Percentiles rank a stretch among this genome's conserved stretches.
These are phyloP conservation scores for Ibidorhyncha struthersii DNA, from an alignment of 2,113 vertebrate genomes.

Conservation along the genomic window DNA sequence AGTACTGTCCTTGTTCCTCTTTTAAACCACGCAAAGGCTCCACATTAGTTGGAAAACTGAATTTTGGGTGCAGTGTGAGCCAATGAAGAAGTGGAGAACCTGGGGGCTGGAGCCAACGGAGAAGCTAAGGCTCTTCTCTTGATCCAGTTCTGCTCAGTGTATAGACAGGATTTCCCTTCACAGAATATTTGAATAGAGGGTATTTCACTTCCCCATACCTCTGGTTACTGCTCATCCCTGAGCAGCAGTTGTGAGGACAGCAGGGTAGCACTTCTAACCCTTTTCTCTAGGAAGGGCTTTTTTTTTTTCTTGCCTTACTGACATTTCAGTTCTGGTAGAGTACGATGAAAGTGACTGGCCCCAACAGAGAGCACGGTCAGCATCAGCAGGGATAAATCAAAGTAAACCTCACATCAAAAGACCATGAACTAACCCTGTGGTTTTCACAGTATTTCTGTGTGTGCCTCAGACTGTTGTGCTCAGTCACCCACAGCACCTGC, in stretches of 20 bases:
- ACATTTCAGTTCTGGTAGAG: background rate
- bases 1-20: background rate
- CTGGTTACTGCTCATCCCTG: background rate
- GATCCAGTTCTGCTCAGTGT: background rate
- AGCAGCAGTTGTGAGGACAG: background rate
- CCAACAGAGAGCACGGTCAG: background rate
- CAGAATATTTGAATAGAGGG: background rate
- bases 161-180: background rate
- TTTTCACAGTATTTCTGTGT: background rate
- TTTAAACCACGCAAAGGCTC: background rate
- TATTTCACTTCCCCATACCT: background rate
- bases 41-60: background rate
- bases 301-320: background rate
- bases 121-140: background rate
- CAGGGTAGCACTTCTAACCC: background rate
- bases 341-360: background rate
- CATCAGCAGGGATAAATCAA: background rate
- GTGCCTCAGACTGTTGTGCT: background rate
- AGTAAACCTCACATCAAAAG: background rate
- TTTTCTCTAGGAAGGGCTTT: background rate
- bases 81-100: background rate
- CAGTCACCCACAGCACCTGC: background rate
- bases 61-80: background rate
- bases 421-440: background rate
- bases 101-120: background rate